Evolutionary conservation across 2,113 vertebrate genomes (phyloP).

Genomic region (Actinemys pallida): DNA sequence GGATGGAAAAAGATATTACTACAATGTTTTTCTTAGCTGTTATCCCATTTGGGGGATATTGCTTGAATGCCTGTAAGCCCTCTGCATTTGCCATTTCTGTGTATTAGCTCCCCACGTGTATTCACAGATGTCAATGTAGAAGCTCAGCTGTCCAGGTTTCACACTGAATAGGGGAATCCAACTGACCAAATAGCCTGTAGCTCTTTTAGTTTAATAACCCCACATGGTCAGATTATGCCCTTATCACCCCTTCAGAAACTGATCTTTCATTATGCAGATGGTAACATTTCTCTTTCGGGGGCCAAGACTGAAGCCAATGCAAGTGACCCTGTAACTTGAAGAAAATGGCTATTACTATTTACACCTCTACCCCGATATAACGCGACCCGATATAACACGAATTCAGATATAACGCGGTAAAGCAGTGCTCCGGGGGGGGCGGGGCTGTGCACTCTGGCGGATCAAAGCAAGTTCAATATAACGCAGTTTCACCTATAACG

Average conservation of each 20-base stretch:
- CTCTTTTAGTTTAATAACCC: conserved; percentile 68
- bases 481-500: no score
- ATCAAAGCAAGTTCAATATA: no score
- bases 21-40: conserved; percentile 62
- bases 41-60: conserved; percentile 68
- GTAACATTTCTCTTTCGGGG: conserved; percentile 38
- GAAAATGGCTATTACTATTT: conserved; percentile 50
- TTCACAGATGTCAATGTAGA: conserved; percentile 63
- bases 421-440: no score
- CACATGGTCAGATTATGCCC: conserved; percentile 20
- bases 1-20: conserved; percentile 72
- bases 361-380: neutral
- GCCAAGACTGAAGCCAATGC: conserved; percentile 23
- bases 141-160: conserved; percentile 26
- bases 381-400: no score
- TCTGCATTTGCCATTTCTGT: conserved; percentile 63
- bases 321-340: conserved; percentile 34
- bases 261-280: conserved; percentile 56
- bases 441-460: no score
- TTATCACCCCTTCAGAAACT: conserved; percentile 9
- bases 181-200: conserved; percentile 51
- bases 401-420: no score
- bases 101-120: conserved; percentile 68
- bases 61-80: conserved; percentile 64
- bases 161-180: conserved; percentile 59